Conservation (phyloP, 2,888 invertebrate species). For the Syrista parreyssii region DNA sequence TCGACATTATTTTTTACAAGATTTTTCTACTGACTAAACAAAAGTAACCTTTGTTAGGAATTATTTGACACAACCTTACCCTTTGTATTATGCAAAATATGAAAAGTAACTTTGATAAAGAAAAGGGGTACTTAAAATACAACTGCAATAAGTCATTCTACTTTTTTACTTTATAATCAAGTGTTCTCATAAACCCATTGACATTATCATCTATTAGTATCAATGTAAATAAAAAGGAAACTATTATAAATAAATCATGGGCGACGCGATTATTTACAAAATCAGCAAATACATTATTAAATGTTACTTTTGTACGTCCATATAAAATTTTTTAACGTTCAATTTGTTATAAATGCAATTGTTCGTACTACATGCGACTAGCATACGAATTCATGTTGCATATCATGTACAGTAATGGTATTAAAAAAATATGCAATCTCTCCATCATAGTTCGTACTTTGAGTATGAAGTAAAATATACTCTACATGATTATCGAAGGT, state of each 20-base stretch:
- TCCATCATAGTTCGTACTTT: neutral
- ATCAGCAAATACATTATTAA: neutral
- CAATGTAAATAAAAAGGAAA: neutral
- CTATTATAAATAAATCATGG: neutral
- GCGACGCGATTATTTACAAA: neutral
- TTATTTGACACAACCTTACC: neutral
- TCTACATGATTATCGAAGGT: constrained; percentile 1
- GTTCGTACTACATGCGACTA: neutral
- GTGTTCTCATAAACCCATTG: neutral
- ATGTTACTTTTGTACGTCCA: neutral
- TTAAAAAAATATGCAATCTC: neutral
- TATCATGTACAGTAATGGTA: neutral
- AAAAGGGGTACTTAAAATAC: no score
- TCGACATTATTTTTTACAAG: neutral
- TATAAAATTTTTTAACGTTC: neutral
- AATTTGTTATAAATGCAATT: neutral
- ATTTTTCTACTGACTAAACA: neutral
- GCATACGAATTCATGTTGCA: neutral
- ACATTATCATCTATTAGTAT: neutral
- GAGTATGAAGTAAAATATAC: neutral
- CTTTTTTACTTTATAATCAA: neutral
- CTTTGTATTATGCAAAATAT: neutral
- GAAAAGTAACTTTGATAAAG: no score
- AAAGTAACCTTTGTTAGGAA: neutral
- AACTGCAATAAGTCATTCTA: neutral